These are phyloP conservation scores for Eurois occulta DNA, from an alignment of 2,888 invertebrate genomes.

Conservation along the genomic window DNA sequence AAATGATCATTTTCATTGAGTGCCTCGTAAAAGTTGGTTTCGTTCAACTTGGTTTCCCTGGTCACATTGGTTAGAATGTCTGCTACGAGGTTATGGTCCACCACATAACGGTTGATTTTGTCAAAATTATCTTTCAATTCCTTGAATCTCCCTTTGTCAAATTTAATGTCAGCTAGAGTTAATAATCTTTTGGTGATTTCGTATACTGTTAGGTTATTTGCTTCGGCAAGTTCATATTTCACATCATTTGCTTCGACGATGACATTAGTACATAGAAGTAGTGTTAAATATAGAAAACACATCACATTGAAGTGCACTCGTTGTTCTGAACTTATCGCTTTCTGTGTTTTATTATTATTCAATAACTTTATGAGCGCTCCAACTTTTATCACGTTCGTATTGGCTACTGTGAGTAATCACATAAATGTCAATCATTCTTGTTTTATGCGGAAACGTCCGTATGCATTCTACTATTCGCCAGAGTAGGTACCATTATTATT, in stretches of 20 bases:
- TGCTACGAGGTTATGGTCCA: constrained; percentile 75
- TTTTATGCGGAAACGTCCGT: background rate
- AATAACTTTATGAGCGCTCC: constrained; percentile 50
- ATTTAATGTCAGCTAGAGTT: constrained; percentile 22
- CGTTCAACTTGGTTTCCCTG: constrained; percentile 73
- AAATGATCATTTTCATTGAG: constrained; percentile 80
- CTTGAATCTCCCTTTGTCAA: constrained; percentile 69
- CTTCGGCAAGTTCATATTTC: constrained; percentile 14
- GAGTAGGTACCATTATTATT: background rate
- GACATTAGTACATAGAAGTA: constrained; percentile 27
- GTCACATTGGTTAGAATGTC: constrained; percentile 75
- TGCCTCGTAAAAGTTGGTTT: constrained; percentile 81
- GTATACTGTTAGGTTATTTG: constrained; percentile 53
- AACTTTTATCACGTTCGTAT: constrained; percentile 53
- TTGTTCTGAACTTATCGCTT: constrained; percentile 53
- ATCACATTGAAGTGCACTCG: constrained; percentile 41
- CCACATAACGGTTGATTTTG: constrained; percentile 75
- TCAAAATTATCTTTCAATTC: constrained; percentile 79
- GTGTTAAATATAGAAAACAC: constrained; percentile 49
- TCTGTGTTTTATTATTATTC: constrained; percentile 56
- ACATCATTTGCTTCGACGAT: constrained; percentile 18
- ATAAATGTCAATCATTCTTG: constrained; percentile 38
- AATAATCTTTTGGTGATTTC: constrained; percentile 51
- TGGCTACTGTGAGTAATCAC: constrained; percentile 34
- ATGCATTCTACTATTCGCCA: background rate